These are phyloP conservation scores for Xanthia icteritia DNA, from an alignment of 2,888 invertebrate genomes.

Conservation along the genomic window DNA sequence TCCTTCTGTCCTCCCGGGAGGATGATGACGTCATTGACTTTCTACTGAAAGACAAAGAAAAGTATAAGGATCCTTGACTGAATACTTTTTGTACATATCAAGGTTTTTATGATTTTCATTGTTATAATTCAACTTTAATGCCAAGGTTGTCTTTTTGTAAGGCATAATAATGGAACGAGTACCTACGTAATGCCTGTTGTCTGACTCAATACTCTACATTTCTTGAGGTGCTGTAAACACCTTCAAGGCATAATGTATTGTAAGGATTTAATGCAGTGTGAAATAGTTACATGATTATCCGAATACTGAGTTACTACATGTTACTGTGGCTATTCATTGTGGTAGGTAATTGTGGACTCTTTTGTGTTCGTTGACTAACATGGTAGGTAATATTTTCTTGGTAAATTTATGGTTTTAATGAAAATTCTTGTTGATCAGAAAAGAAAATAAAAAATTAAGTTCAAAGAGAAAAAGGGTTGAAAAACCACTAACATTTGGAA, in stretches of 20 bases:
- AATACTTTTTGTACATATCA: constrained; percentile 28
- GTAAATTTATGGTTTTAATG: not conserved
- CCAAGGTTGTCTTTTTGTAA: constrained; percentile 58
- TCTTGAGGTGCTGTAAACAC: constrained; percentile 29
- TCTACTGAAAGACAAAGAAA: constrained; percentile 24
- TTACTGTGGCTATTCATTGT: constrained; percentile 11
- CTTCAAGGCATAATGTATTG: constrained; percentile 42
- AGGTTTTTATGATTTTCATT: constrained; percentile 51
- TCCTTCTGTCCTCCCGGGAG: not conserved
- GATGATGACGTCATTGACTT: not conserved
- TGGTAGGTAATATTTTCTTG: not conserved
- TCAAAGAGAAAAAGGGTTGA: not conserved
- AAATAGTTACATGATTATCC: constrained; percentile 48
- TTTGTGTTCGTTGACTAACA: constrained; percentile 16
- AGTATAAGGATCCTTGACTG: constrained; percentile 26
- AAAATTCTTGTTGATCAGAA: not conserved
- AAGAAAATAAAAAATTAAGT: not conserved
- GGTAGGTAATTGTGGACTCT: constrained; percentile 4
- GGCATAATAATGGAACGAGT: constrained; percentile 37
- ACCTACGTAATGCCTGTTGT: constrained; percentile 39
- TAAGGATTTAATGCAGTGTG: constrained; percentile 41
- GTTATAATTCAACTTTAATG: constrained; percentile 55
- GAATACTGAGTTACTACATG: constrained; percentile 15
- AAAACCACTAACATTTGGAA: not conserved
- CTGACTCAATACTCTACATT: constrained; percentile 51